phyloP scores from a whole-genome alignment of 2,888 invertebrate genomes.

The Parnassius mnemosyne region DNA sequence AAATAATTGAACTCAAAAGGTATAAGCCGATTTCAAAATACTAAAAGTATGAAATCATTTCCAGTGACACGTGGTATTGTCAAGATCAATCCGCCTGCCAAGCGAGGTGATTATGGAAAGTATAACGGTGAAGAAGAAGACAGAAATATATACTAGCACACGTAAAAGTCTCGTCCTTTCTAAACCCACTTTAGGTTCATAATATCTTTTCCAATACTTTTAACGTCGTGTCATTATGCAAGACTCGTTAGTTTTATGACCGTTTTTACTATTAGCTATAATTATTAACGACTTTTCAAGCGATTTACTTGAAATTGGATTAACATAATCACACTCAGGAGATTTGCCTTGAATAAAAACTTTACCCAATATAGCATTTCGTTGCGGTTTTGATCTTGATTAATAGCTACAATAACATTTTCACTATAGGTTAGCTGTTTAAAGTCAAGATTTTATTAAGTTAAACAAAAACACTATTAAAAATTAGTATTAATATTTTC shows the following conservation, averaged over 20 bases:
- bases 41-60: too few relatives aligned
- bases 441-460: too few relatives aligned
- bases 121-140: too few relatives aligned
- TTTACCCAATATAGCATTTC: slow-evolving; percentile 18
- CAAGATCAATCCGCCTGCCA: too few relatives aligned
- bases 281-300: slow-evolving; percentile 19
- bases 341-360: slow-evolving; percentile 8
- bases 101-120: too few relatives aligned
- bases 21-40: too few relatives aligned
- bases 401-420: slow-evolving; percentile 5
- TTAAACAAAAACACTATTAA: too few relatives aligned
- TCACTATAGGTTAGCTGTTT: neutral
- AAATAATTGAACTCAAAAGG: too few relatives aligned
- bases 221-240: slow-evolving; percentile 6
- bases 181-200: slow-evolving; percentile 2
- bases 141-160: neutral
- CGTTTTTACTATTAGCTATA: slow-evolving; percentile 25
- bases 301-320: slow-evolving; percentile 25
- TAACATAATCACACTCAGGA: slow-evolving; percentile 24
- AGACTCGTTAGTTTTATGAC: slow-evolving; percentile 16
- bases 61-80: too few relatives aligned
- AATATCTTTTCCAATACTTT: slow-evolving; percentile 9
- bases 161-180: neutral
- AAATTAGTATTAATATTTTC: too few relatives aligned
- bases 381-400: slow-evolving; percentile 13